Percentiles rank a stretch among this genome's conserved stretches.
Evolutionary conservation across 2,888 invertebrate species (phyloP).

Genomic region (Hypomecis punctinalis): DNA sequence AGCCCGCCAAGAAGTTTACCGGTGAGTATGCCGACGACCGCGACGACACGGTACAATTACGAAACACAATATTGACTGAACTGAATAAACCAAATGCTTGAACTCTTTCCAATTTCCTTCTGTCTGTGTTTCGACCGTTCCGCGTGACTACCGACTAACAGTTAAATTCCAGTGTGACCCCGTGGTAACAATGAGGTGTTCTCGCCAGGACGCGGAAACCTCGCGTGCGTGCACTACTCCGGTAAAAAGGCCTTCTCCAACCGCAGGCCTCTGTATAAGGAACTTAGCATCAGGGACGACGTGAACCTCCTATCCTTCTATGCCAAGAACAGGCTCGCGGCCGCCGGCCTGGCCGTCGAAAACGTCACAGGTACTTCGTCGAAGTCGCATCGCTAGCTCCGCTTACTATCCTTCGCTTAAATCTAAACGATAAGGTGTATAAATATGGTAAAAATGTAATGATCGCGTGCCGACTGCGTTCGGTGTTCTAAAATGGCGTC

Average conservation of each 20-base stretch:
- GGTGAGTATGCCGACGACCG: slow-evolving; percentile 76
- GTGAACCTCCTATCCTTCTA: slow-evolving; percentile 95
- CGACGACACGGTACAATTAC: slow-evolving; percentile 43
- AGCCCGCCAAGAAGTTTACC: slow-evolving; percentile 88
- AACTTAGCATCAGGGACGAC: slow-evolving; percentile 92
- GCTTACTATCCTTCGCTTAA: slow-evolving; percentile 76
- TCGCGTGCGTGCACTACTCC: slow-evolving; percentile 93
- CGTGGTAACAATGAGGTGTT: slow-evolving; percentile 77
- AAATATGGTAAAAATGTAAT: slow-evolving; percentile 59
- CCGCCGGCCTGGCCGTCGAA: slow-evolving; percentile 81
- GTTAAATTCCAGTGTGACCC: slow-evolving; percentile 70
- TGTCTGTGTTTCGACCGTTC: slow-evolving; percentile 44
- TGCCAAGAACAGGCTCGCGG: slow-evolving; percentile 91
- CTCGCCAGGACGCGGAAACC: slow-evolving; percentile 90
- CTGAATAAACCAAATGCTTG: slow-evolving; percentile 45
- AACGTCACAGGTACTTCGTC: slow-evolving; percentile 79
- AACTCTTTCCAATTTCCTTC: slow-evolving; percentile 40
- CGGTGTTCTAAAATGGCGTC: slow-evolving; percentile 57
- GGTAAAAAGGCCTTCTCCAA: slow-evolving; percentile 91
- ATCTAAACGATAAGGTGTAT: slow-evolving; percentile 63
- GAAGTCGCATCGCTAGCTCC: slow-evolving; percentile 71
- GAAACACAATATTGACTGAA: slow-evolving; percentile 48
- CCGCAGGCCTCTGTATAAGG: slow-evolving; percentile 89
- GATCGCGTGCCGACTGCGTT: slow-evolving; percentile 58
- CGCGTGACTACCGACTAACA: slow-evolving; percentile 68